Conservation (phyloP, 2,113 vertebrate species). For the Coptodon rendalli region DNA sequence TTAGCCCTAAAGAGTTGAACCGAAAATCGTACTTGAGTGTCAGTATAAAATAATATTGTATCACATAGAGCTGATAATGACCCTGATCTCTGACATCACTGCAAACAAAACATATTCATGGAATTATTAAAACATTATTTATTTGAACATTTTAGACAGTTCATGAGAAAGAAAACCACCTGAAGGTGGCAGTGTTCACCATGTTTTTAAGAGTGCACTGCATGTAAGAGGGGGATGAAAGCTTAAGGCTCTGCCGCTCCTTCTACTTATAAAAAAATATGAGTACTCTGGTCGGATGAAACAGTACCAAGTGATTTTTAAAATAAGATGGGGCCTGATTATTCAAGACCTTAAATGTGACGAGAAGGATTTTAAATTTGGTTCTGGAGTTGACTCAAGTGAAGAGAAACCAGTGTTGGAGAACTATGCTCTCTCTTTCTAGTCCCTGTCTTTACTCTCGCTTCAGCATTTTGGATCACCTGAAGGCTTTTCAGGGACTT, state of each 20-base stretch:
- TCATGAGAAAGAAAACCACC: background rate
- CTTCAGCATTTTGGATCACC: background rate
- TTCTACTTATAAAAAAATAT: background rate
- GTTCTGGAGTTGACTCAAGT: background rate
- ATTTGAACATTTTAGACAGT: background rate
- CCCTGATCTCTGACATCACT: background rate
- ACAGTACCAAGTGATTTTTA: background rate
- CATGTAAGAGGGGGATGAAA: background rate
- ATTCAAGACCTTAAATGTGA: background rate
- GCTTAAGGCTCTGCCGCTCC: background rate
- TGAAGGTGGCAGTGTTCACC: background rate
- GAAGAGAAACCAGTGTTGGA: background rate
- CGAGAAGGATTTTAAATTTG: background rate
- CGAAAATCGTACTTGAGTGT: background rate
- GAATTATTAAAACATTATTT: background rate
- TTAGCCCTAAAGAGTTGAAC: background rate
- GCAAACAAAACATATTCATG: background rate
- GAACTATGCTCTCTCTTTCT: background rate
- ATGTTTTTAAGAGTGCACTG: background rate
- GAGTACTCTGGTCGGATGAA: background rate
- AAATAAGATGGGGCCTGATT: background rate
- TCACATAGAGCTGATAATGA: background rate
- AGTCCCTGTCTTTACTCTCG: background rate
- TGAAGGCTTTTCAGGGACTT: background rate
- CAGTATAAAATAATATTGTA: background rate